phyloP scores from a whole-genome alignment of 2,888 invertebrate species.

The Nymphalis c-album region DNA sequence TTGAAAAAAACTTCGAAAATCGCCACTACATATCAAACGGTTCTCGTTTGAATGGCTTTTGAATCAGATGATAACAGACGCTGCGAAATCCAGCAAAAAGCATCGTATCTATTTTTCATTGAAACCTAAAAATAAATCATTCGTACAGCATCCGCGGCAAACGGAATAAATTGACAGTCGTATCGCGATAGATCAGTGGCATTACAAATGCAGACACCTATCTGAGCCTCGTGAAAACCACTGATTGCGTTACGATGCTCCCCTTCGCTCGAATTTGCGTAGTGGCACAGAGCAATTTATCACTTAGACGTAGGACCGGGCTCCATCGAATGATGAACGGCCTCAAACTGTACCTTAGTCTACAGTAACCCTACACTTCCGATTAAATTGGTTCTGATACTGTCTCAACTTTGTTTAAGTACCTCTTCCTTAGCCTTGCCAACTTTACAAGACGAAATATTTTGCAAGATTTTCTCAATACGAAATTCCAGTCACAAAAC shows the following conservation, averaged over 20 bases:
- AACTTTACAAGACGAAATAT: slow-evolving; percentile 17
- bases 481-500: not conserved
- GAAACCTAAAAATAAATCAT: slow-evolving; percentile 38
- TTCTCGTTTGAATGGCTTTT: slow-evolving; percentile 29
- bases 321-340: slow-evolving; percentile 62
- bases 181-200: slow-evolving; percentile 35
- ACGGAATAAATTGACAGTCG: slow-evolving; percentile 39
- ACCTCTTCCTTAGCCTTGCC: slow-evolving; percentile 18
- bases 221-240: slow-evolving; percentile 69
- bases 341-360: slow-evolving; percentile 45
- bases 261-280: slow-evolving; percentile 76
- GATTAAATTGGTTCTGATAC: slow-evolving; percentile 33
- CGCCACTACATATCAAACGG: slow-evolving; percentile 30
- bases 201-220: slow-evolving; percentile 65
- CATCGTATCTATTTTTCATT: slow-evolving; percentile 36
- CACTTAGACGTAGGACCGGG: slow-evolving; percentile 76
- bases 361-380: slow-evolving; percentile 51
- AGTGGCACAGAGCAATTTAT: slow-evolving; percentile 74
- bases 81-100: slow-evolving; percentile 25
- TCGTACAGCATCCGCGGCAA: slow-evolving; percentile 34
- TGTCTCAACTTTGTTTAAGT: slow-evolving; percentile 23
- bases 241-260: slow-evolving; percentile 72
- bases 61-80: slow-evolving; percentile 34
- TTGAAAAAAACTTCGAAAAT: slow-evolving; percentile 27
- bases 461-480: slow-evolving; percentile 13